Evolutionary conservation across 1,140 invertebrate species (phyloP).

Genomic region (Portunus trituberculatus): DNA sequence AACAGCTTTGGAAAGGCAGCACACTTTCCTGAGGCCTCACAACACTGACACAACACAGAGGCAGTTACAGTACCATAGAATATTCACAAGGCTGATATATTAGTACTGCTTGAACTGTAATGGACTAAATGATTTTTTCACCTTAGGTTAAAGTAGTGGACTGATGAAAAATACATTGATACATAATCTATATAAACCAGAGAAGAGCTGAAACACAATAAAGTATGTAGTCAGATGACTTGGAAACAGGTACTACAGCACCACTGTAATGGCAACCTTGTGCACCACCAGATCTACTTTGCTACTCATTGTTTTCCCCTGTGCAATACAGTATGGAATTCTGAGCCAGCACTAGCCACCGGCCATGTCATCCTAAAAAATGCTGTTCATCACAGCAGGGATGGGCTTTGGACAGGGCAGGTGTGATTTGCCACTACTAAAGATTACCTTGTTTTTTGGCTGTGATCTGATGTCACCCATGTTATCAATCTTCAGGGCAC

Average conservation of each 20-base stretch:
- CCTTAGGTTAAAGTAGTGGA: too few species aligned
- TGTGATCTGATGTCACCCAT: neutral
- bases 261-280: too few species aligned
- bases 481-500: constrained; percentile 23
- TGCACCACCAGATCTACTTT: neutral
- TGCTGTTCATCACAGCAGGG: too few species aligned
- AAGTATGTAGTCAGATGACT: too few species aligned
- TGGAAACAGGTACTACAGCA: too few species aligned
- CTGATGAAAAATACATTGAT: too few species aligned
- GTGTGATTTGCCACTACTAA: neutral
- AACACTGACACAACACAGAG: neutral
- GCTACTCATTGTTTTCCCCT: neutral
- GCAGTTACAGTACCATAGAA: neutral
- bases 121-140: too few species aligned
- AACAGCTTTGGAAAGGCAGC: neutral
- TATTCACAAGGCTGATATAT: neutral
- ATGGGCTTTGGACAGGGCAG: neutral
- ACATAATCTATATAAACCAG: too few species aligned
- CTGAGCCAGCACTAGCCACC: neutral
- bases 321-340: neutral
- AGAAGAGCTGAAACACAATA: too few species aligned
- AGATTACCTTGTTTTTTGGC: neutral
- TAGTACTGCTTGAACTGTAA: neutral
- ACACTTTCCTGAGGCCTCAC: neutral
- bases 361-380: neutral